Evolutionary conservation across 30 jellyfish, hydroid and myxozoan species (phyloP).

Genomic region (Hydra vulgaris): DNA sequence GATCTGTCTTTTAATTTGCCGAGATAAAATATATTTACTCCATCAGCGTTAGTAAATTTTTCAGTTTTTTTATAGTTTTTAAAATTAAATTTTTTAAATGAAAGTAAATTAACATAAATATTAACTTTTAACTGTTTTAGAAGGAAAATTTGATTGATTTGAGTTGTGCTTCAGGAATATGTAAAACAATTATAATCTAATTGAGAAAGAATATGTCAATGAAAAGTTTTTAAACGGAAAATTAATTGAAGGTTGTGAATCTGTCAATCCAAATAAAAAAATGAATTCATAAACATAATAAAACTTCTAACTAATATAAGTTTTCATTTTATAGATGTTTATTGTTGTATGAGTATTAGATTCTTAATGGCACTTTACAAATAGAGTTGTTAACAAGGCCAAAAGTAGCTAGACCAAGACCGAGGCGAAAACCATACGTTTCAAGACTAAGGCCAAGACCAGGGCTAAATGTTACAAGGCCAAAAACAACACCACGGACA

Average conservation of each 20-base stretch:
- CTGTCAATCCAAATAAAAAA: background rate
- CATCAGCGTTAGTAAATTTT: background rate
- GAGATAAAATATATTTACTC: background rate
- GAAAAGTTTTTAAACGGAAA: background rate
- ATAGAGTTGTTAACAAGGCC: no score
- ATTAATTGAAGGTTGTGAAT: background rate
- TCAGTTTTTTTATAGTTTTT: background rate
- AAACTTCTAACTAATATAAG: no score
- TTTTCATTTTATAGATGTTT: no score
- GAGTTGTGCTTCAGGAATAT: background rate
- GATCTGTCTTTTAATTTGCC: background rate
- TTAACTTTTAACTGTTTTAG: background rate
- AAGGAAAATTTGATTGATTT: background rate
- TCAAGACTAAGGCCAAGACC: no score
- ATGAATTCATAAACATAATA: no score
- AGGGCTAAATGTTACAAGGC: no score
- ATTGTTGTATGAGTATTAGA: no score
- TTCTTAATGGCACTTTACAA: no score
- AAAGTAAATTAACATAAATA: background rate
- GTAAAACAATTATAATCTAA: background rate
- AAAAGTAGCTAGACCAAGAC: no score
- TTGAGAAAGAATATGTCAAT: background rate
- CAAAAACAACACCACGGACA: no score
- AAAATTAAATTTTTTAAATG: background rate
- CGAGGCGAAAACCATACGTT: no score